A percentile compares a stretch with the other conserved stretches of the same genome.
These are phyloP conservation scores for Hozukius guyotensis DNA, from an alignment of 2,797 vertebrate species.

Conservation along the genomic window DNA sequence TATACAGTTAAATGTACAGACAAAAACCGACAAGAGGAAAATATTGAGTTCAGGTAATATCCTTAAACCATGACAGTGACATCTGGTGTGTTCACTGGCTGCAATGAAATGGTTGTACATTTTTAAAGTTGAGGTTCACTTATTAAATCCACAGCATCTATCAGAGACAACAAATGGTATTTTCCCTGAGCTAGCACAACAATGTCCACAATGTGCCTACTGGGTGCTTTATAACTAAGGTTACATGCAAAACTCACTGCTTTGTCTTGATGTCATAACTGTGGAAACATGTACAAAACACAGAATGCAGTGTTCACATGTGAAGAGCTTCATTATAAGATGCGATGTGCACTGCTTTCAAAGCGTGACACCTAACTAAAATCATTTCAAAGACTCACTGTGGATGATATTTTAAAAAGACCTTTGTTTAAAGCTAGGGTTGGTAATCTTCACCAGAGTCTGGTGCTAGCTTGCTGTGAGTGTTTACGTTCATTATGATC, in stretches of 20 bases:
- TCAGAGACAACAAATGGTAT: constrained; percentile 56
- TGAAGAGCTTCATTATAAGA: constrained; percentile 25
- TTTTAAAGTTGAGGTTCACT: constrained; percentile 18
- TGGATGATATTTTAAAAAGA: background rate
- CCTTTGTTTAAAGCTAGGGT: background rate
- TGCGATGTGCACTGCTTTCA: background rate
- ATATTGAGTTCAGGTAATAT: constrained; percentile 15
- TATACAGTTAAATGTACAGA: constrained; percentile 48
- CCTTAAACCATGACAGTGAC: constrained; percentile 6
- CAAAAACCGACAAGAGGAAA: constrained; percentile 17
- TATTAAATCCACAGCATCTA: constrained; percentile 70
- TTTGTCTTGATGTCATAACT: constrained; percentile 75
- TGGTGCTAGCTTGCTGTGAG: too few species aligned
- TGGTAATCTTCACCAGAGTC: too few species aligned
- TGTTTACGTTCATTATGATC: too few species aligned
- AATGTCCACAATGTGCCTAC: constrained; percentile 45
- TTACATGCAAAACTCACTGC: constrained; percentile 62
- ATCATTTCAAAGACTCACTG: background rate
- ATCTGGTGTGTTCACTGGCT: constrained; percentile 8
- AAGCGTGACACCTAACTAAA: background rate
- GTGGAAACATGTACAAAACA: constrained; percentile 39
- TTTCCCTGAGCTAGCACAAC: constrained; percentile 78
- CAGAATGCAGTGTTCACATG: background rate
- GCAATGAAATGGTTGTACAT: background rate
- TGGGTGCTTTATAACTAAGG: constrained; percentile 34